Evolutionary conservation across 2,797 vertebrate genomes (phyloP).

Genomic region (Sarcophilus harrisii): DNA sequence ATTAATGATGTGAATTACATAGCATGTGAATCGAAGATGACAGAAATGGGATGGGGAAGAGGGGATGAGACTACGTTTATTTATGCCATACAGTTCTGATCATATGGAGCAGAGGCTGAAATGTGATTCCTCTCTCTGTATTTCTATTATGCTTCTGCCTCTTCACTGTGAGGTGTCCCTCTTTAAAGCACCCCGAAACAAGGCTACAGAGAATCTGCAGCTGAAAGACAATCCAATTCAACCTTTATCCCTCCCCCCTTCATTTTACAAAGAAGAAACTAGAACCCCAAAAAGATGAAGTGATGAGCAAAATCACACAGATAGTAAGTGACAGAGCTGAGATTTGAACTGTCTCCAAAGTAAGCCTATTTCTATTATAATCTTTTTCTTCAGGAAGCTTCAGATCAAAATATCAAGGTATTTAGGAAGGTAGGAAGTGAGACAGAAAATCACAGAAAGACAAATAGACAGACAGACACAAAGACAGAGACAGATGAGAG

Average conservation of each 20-base stretch:
- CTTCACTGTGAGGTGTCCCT: background rate
- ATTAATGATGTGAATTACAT: constrained; percentile 79
- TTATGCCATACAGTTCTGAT: background rate
- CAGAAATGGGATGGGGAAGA: constrained; percentile 20
- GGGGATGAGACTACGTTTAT: constrained; percentile 36
- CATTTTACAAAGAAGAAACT: background rate
- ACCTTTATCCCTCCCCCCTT: background rate
- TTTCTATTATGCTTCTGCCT: constrained; percentile 38
- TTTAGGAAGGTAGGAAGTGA: background rate
- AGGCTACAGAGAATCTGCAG: background rate
- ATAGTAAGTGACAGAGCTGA: background rate
- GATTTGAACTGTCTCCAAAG: background rate
- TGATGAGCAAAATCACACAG: background rate
- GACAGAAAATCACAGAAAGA: background rate
- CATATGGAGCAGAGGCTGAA: background rate
- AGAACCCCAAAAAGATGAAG: background rate
- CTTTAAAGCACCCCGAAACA: background rate
- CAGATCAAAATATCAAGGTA: background rate
- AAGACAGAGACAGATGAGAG: background rate
- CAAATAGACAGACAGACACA: background rate
- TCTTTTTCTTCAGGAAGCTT: background rate
- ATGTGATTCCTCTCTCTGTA: constrained; percentile 14
- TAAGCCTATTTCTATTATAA: background rate
- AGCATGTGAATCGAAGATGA: constrained; percentile 63
- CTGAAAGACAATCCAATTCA: background rate